Evolutionary conservation across 2,797 vertebrate genomes (phyloP).

Genomic region (Epinephelus awoara): DNA sequence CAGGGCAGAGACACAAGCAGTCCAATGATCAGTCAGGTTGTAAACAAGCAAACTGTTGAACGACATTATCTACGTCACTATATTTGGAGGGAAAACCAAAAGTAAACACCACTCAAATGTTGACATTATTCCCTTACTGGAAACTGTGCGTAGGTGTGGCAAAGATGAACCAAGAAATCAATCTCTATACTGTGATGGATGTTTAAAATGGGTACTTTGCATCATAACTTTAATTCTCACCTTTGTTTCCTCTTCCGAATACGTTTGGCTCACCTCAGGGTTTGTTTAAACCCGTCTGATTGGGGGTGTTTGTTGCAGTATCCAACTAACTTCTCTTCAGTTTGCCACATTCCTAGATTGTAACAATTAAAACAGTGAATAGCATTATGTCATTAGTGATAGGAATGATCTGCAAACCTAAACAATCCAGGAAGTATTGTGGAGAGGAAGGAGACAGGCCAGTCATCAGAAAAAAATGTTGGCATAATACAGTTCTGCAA

Average conservation of each 20-base stretch:
- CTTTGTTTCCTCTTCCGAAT: constrained; percentile 3
- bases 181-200: not conserved
- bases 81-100: not conserved
- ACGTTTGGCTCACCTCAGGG: not conserved
- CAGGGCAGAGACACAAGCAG: not conserved
- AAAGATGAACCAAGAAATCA: not conserved
- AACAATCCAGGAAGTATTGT: too few species aligned
- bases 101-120: not conserved
- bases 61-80: not conserved
- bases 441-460: too few species aligned
- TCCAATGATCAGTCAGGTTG: not conserved
- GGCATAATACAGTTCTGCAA: too few species aligned
- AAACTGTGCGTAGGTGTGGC: too few species aligned
- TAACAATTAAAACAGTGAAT: not conserved
- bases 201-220: not conserved
- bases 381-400: not conserved
- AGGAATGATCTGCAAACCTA: not conserved
- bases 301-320: not conserved
- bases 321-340: not conserved
- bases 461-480: too few species aligned
- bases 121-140: not conserved
- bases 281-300: not conserved
- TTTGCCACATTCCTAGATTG: not conserved
- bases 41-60: not conserved
- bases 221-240: not conserved